Conservation (phyloP, 1,140 invertebrate genomes). For the Ericerus pela region DNA sequence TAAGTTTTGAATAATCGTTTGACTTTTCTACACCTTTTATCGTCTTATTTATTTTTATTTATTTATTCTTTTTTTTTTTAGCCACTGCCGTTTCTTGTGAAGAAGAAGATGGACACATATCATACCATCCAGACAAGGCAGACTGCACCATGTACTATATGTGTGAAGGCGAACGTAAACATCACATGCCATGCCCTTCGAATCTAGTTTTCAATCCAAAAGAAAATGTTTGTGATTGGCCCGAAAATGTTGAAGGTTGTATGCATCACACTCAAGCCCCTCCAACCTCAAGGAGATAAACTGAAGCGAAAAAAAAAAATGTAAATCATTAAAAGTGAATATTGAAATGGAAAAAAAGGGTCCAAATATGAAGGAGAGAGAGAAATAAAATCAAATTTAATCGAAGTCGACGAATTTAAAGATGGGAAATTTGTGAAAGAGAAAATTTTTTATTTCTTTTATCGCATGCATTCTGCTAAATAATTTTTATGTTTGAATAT, state of each 20-base stretch:
- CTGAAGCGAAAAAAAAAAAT: too few species aligned
- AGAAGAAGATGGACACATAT: slow-evolving; percentile 85
- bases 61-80: slow-evolving; percentile 31
- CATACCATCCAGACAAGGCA: slow-evolving; percentile 75
- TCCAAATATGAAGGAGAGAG: too few species aligned
- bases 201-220: slow-evolving; percentile 86
- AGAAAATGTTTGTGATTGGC: slow-evolving; percentile 91
- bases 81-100: slow-evolving; percentile 78
- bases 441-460: too few species aligned
- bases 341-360: too few species aligned
- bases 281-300: too few species aligned
- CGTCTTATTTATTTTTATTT: neutral
- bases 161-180: slow-evolving; percentile 88
- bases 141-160: slow-evolving; percentile 90
- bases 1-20: slow-evolving; percentile 44
- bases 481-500: too few species aligned
- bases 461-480: too few species aligned
- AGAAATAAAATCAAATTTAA: too few species aligned
- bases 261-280: slow-evolving; percentile 64
- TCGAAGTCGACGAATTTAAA: too few species aligned
- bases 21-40: too few species aligned
- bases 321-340: too few species aligned
- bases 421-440: too few species aligned
- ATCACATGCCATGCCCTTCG: slow-evolving; percentile 92
- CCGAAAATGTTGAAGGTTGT: slow-evolving; percentile 83